These are phyloP conservation scores for Galleria mellonella DNA, from an alignment of 1,140 invertebrate species.

Conservation along the genomic window DNA sequence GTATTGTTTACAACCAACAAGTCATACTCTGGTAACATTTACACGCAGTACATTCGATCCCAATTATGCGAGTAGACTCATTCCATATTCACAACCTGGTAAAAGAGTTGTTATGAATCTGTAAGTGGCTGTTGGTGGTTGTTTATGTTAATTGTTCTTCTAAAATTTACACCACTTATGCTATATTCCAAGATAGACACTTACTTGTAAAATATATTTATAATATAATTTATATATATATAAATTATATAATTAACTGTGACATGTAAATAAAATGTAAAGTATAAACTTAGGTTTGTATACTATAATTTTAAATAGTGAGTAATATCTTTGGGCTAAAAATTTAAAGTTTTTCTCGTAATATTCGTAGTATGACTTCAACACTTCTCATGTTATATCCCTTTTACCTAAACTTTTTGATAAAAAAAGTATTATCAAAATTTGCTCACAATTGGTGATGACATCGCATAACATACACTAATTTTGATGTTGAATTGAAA, in stretches of 20 bases:
- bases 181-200: too few relatives aligned
- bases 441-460: too few relatives aligned
- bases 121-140: background rate
- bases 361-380: too few relatives aligned
- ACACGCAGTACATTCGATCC: background rate
- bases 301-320: background rate
- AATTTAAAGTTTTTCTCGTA: too few relatives aligned
- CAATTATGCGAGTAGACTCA: background rate
- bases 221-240: background rate
- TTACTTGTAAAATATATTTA: background rate
- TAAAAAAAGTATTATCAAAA: too few relatives aligned
- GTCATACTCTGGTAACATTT: background rate
- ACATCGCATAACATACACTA: too few relatives aligned
- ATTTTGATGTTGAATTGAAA: too few relatives aligned
- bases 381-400: too few relatives aligned
- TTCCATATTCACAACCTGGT: background rate
- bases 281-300: background rate
- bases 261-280: background rate
- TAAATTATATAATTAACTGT: background rate
- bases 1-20: slow-evolving; percentile 3
- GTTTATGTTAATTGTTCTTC: background rate
- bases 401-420: too few relatives aligned
- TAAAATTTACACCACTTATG: too few relatives aligned
- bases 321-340: too few relatives aligned
- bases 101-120: slow-evolving; percentile 1